Base-by-base conservation (phyloP, 1,140 invertebrate genomes). In the Calycopis cecrops region DNA sequence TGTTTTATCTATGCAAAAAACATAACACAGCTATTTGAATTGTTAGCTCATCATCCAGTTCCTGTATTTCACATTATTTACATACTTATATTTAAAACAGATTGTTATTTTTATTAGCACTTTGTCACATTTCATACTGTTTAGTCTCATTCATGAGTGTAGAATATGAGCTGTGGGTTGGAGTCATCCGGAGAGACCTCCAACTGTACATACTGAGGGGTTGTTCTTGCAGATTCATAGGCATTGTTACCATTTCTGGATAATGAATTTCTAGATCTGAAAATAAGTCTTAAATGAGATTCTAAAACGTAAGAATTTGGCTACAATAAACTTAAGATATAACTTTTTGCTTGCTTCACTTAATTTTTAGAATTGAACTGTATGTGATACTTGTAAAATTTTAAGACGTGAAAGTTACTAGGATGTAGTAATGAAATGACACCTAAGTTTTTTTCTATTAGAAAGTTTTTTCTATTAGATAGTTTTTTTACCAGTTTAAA, bases 111-210 rank as follows among this genome's bases (percentile, higher is more conserved):
- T 28, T 28, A 28, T 28, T 28, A 38, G 51, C 48, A 48, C 51
- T 10, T 49, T 56, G 48, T 65, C 65, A 54, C 55, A 52, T 58
- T 34, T 17, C 28, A 55, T 48, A 28, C 21, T 28, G 21, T 35
- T 35, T 16, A 18, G 4, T 50, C 14, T 52, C 49, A 83, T 68
- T 86, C 82, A 44, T 86, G 82, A 38, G 82, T 84, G 67, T 86
- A 86, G 65, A 86, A 84, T 48, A 86, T 84, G 8, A 86, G 63
- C 33, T 86, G 82, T 11, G 77, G 79, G 51, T 86, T 86, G 0
- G 82, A 84, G 53, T 84, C 82, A 54, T 86, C 82, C 0, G 77
- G 82, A 0, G 80, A 84, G 47, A 84, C 73, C 55, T 86, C 82
- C 3, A 86, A 53, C 50, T 86, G 80, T 2, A 86, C 82, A 16